Evolutionary conservation across 1,140 invertebrate genomes (phyloP).

Genomic region (Drosophila nikananu): DNA sequence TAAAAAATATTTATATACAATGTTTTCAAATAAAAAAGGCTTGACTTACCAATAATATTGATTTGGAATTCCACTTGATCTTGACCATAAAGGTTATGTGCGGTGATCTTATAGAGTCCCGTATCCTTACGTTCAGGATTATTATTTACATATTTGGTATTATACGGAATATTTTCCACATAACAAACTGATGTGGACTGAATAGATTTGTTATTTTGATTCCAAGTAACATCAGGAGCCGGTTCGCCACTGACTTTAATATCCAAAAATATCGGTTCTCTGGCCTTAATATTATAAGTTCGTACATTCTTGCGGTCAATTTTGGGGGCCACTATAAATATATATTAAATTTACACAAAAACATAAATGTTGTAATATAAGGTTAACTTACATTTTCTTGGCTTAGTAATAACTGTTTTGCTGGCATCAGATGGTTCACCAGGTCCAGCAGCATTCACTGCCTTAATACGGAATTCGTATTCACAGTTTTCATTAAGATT

Average conservation of each 20-base stretch:
- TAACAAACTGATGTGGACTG: constrained; percentile 86
- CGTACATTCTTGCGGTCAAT: constrained; percentile 97
- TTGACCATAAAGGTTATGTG: constrained; percentile 93
- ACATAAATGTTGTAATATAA: background rate
- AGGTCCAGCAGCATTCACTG: constrained; percentile 97
- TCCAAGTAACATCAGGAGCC: constrained; percentile 92
- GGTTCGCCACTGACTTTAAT: constrained; percentile 97
- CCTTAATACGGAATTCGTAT: constrained; percentile 98
- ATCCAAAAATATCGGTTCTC: constrained; percentile 95
- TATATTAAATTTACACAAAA: constrained; percentile 1
- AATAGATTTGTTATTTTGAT: constrained; percentile 88
- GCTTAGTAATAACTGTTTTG: constrained; percentile 95
- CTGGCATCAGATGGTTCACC: constrained; percentile 96
- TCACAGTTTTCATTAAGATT: constrained; percentile 97
- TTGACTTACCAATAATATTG: constrained; percentile 92
- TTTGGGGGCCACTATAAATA: constrained; percentile 92
- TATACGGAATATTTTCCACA: constrained; percentile 94
- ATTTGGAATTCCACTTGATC: constrained; percentile 97
- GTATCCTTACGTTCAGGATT: constrained; percentile 93
- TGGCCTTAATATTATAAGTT: constrained; percentile 94
- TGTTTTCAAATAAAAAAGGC: constrained; percentile 36
- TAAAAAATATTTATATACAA: background rate
- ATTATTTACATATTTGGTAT: constrained; percentile 93
- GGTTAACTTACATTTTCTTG: constrained; percentile 92
- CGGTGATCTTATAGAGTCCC: constrained; percentile 94